Conservation (phyloP, 2,888 invertebrate genomes). For the Aethes cnicana region DNA sequence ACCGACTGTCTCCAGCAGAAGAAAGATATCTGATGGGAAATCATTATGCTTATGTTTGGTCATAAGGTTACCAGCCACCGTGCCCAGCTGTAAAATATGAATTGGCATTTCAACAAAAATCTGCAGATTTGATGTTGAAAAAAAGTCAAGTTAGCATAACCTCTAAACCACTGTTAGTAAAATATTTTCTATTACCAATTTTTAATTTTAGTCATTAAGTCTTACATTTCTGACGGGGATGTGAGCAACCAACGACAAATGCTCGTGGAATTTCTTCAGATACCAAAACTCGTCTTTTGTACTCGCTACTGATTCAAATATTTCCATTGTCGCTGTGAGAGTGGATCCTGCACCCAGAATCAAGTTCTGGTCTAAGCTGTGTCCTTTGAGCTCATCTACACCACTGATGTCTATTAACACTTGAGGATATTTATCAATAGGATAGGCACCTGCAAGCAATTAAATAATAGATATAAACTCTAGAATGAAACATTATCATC, state of each 20-base stretch:
- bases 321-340: constrained; percentile 65
- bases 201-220: too few species aligned
- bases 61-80: constrained; percentile 82
- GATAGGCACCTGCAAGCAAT: constrained; percentile 16
- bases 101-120: background rate
- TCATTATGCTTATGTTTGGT: constrained; percentile 83
- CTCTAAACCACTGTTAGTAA: too few species aligned
- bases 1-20: constrained; percentile 81
- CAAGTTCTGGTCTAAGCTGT: constrained; percentile 22
- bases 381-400: constrained; percentile 14
- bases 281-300: constrained; percentile 68
- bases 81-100: constrained; percentile 68
- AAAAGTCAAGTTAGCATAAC: background rate
- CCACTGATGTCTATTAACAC: constrained; percentile 23
- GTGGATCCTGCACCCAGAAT: constrained; percentile 50
- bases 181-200: too few species aligned
- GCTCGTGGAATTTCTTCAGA: constrained; percentile 74
- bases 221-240: constrained; percentile 85
- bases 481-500: background rate
- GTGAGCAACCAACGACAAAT: constrained; percentile 84
- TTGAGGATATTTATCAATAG: constrained; percentile 21
- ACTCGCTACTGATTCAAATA: constrained; percentile 50
- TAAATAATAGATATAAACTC: background rate
- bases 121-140: background rate
- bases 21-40: constrained; percentile 86